phyloP scores from a whole-genome alignment of 2,797 vertebrate species.

The Dallia pectoralis region DNA sequence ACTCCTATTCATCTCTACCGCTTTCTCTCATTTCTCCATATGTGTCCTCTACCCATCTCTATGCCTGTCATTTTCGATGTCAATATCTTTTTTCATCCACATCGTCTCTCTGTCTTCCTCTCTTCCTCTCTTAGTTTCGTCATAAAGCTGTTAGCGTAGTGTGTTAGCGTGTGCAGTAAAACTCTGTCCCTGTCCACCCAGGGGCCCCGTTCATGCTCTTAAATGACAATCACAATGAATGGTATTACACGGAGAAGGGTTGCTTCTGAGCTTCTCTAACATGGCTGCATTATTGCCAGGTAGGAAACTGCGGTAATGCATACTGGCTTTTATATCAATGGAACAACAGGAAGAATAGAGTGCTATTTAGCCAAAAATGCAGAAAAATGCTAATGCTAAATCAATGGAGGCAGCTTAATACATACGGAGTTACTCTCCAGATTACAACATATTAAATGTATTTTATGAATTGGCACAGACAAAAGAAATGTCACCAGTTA shows the following conservation, averaged over 20 bases:
- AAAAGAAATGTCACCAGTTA: neutral
- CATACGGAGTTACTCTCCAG: neutral
- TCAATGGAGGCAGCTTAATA: neutral
- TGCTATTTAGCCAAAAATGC: neutral
- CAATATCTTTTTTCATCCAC: neutral
- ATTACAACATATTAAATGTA: neutral
- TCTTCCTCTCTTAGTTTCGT: slow-evolving; percentile 8
- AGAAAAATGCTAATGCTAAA: neutral
- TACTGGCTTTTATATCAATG: neutral
- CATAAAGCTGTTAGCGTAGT: slow-evolving; percentile 58
- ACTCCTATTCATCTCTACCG: neutral
- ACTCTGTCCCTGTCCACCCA: slow-evolving; percentile 57
- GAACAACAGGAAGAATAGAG: neutral
- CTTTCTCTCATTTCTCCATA: neutral
- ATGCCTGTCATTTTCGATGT: neutral
- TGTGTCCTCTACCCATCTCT: too few relatives aligned
- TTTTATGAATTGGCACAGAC: neutral
- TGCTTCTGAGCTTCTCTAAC: slow-evolving; percentile 72
- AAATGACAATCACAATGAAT: slow-evolving; percentile 76
- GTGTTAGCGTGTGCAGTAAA: slow-evolving; percentile 66
- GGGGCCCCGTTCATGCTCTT: slow-evolving; percentile 63
- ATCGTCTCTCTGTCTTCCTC: neutral
- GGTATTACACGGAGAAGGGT: slow-evolving; percentile 65
- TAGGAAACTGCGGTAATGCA: slow-evolving; percentile 25
- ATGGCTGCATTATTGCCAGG: slow-evolving; percentile 62